A percentile compares a stretch with the other conserved stretches of the same genome.
phyloP scores from a whole-genome alignment of 2,797 vertebrate species.

The Schizothorax lantsangensis region DNA sequence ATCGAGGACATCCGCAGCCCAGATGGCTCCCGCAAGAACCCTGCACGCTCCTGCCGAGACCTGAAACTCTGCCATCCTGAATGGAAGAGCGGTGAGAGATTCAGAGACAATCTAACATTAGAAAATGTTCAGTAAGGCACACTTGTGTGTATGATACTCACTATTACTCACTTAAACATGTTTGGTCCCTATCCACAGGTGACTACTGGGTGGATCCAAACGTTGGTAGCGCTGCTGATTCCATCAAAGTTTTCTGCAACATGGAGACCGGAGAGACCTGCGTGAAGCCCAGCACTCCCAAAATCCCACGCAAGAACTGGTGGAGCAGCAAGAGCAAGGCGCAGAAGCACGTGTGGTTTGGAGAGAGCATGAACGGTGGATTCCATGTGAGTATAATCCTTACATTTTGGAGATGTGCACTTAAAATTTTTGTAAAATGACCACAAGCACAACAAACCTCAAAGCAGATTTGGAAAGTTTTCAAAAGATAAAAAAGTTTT shows the following conservation, averaged over 20 bases:
- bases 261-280: constrained; percentile 96
- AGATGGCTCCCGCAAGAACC: constrained; percentile 94
- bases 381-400: constrained; percentile 86
- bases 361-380: constrained; percentile 92
- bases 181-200: constrained; percentile 73
- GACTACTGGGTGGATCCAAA: constrained; percentile 98
- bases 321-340: constrained; percentile 93
- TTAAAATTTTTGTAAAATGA: not conserved
- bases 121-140: not conserved
- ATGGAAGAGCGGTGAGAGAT: constrained; percentile 91
- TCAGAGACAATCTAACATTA: not conserved
- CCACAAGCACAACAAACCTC: not conserved
- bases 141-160: not conserved
- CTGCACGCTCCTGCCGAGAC: constrained; percentile 92
- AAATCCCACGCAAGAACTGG: constrained; percentile 95
- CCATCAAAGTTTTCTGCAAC: constrained; percentile 98
- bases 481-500: not conserved
- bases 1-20: constrained; percentile 94
- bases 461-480: not conserved
- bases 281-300: constrained; percentile 88
- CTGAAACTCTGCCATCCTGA: constrained; percentile 94
- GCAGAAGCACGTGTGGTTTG: constrained; percentile 95
- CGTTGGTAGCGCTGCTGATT: constrained; percentile 91
- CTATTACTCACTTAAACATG: not conserved
- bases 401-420: not conserved